These are phyloP conservation scores for Vipera ursinii DNA, from an alignment of 2,797 vertebrate genomes.

Conservation along the genomic window DNA sequence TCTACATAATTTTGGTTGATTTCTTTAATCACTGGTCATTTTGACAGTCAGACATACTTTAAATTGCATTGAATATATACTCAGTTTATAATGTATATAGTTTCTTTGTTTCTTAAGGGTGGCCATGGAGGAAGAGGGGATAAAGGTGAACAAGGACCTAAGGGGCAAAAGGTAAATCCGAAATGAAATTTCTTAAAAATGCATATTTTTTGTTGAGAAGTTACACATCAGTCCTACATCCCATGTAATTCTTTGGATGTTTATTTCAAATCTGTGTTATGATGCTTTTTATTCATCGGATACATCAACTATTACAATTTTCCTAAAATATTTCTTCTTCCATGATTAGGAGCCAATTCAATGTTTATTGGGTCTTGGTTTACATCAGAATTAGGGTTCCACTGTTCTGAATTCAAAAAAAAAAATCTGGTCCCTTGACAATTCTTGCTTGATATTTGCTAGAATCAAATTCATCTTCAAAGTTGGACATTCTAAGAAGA, in stretches of 20 bases:
- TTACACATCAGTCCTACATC: neutral
- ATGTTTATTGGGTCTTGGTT: neutral
- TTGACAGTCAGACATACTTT: neutral
- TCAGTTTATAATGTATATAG: neutral
- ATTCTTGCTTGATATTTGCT: neutral
- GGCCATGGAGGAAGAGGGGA: constrained; percentile 60
- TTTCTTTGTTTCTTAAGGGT: constrained; percentile 59
- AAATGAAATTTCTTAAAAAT: neutral
- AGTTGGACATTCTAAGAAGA: neutral
- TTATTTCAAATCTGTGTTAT: neutral
- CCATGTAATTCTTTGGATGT: neutral
- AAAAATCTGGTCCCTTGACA: neutral
- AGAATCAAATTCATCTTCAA: neutral
- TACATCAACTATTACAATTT: neutral
- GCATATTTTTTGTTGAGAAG: neutral
- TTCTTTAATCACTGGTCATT: neutral
- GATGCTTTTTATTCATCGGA: neutral
- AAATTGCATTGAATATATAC: neutral
- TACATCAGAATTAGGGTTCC: neutral
- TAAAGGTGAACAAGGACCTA: constrained; percentile 69
- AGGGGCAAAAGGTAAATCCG: constrained; percentile 68
- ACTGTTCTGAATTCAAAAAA: neutral
- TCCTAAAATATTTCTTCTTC: neutral
- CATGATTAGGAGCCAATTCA: neutral
- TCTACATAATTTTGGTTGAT: neutral